Conservation (phyloP, 1,140 invertebrate genomes). For the Lepidurus couesii region DNA sequence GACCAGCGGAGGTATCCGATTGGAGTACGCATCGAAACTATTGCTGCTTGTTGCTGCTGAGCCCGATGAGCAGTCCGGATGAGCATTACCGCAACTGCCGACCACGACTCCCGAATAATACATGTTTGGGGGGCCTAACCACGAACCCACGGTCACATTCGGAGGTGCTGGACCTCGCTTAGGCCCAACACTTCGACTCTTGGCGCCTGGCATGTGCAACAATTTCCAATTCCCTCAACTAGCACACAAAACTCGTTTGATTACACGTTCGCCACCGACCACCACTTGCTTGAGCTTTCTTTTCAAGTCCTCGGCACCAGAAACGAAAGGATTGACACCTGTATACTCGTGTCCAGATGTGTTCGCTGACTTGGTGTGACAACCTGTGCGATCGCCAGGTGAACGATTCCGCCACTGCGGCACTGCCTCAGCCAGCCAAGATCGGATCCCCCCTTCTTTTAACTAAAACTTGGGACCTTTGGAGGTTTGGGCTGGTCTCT, state of each 20-base stretch:
- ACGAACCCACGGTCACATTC: background rate
- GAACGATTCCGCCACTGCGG: background rate
- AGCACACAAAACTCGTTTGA: background rate
- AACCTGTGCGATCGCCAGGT: background rate
- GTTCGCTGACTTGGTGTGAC: background rate
- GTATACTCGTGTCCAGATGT: background rate
- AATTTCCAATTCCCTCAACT: background rate
- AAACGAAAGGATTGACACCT: background rate
- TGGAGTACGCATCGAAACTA: background rate
- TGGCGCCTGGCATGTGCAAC: constrained; percentile 8
- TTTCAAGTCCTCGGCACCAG: background rate
- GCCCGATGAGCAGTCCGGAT: background rate
- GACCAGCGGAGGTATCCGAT: background rate
- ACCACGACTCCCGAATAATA: background rate
- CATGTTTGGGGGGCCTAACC: background rate
- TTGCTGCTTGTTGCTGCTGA: background rate
- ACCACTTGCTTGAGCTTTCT: background rate
- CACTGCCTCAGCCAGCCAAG: background rate
- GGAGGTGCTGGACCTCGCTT: constrained; percentile 7
- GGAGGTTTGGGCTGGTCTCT: background rate
- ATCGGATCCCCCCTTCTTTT: background rate
- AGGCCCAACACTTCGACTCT: background rate
- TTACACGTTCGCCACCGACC: too few relatives aligned
- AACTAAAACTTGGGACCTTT: background rate
- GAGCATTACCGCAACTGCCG: background rate